Evolutionary conservation across 2,888 invertebrate genomes (phyloP).

Genomic region (Atethmia centrago): DNA sequence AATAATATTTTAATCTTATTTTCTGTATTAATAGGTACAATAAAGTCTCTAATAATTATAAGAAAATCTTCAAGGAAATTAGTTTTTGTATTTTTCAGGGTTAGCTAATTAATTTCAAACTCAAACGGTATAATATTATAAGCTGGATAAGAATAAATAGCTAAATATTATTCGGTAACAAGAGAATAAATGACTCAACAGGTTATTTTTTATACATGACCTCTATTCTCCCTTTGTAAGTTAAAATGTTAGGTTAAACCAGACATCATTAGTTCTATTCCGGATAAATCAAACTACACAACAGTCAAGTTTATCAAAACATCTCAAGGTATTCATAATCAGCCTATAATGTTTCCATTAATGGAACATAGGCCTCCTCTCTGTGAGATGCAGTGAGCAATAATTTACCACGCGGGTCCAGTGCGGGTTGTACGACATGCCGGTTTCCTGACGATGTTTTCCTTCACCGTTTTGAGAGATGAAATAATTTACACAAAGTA

Average conservation of each 20-base stretch:
- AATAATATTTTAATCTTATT: neutral
- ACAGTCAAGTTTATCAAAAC: conserved; percentile 16
- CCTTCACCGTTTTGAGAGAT: neutral
- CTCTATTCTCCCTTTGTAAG: neutral
- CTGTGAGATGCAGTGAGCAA: neutral
- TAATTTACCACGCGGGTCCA: neutral
- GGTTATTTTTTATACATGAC: neutral
- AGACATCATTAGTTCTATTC: neutral
- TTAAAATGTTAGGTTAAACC: neutral
- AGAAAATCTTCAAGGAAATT: neutral
- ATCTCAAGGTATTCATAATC: neutral
- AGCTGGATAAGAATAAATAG: neutral
- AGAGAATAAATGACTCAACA: neutral
- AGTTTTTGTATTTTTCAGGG: neutral
- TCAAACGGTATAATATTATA: neutral
- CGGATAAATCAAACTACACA: neutral
- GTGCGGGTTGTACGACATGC: neutral
- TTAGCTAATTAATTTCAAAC: neutral
- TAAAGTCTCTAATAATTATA: neutral
- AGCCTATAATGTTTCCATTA: neutral
- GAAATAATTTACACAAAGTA: neutral
- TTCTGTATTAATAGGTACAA: too few species aligned
- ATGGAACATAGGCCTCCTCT: neutral
- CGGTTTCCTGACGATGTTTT: neutral
- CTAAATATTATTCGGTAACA: neutral